A percentile compares a stretch with the other conserved stretches of the same genome.
Evolutionary conservation across 2,113 vertebrate species (phyloP).

Genomic region (Gambusia affinis): DNA sequence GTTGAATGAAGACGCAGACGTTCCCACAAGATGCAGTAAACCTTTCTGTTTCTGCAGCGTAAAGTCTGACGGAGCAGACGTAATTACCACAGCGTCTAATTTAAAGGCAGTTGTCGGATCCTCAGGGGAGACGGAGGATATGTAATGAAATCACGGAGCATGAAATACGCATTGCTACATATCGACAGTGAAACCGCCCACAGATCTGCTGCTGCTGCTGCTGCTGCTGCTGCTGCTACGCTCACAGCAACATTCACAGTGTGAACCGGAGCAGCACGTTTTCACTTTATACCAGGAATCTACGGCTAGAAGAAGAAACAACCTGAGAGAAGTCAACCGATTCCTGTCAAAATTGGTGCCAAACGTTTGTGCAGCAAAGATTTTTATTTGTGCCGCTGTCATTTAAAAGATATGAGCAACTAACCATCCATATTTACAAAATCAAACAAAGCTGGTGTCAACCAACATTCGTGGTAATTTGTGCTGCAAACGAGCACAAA

Average conservation of each 20-base stretch:
- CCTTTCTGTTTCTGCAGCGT: background rate
- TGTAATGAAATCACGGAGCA: conserved; percentile 64
- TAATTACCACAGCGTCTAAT: conserved; percentile 61
- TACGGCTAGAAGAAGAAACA: background rate
- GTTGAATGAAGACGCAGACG: background rate
- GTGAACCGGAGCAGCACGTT: conserved; percentile 17
- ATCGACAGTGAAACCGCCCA: conserved; percentile 43
- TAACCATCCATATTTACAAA: too few species aligned
- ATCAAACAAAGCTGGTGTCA: too few species aligned
- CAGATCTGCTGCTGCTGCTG: conserved; percentile 27
- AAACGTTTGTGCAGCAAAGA: too few species aligned
- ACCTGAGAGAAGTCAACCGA: too few species aligned
- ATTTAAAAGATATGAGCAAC: too few species aligned
- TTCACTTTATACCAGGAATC: background rate
- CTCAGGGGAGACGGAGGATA: conserved; percentile 35
- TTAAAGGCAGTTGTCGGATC: conserved; percentile 14
- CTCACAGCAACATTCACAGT: conserved; percentile 16
- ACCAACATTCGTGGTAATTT: too few species aligned
- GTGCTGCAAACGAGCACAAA: too few species aligned
- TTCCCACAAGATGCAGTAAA: background rate
- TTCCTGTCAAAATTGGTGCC: too few species aligned
- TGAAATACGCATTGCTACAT: conserved; percentile 71
- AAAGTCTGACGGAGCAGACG: conserved; percentile 41
- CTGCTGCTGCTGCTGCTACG: conserved; percentile 30
- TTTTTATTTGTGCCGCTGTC: too few species aligned